These are phyloP conservation scores for Caloenas nicobarica DNA, from an alignment of 2,113 vertebrate species.

Conservation along the genomic window DNA sequence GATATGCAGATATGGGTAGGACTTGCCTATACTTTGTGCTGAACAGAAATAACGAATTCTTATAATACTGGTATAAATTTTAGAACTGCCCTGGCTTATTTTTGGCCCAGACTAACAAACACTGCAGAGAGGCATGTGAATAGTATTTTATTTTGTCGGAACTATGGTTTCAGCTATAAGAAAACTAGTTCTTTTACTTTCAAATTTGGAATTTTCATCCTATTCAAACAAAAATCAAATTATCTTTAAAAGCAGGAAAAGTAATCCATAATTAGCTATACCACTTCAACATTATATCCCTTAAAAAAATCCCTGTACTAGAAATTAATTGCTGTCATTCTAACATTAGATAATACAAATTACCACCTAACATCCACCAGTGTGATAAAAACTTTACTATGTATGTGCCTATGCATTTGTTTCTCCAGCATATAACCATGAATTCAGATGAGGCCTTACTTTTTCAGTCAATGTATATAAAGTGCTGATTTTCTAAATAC, in stretches of 20 bases:
- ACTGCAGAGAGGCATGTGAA: not conserved
- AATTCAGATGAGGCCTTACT: not conserved
- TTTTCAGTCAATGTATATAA: not conserved
- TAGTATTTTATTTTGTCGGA: not conserved
- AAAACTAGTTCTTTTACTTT: not conserved
- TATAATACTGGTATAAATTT: not conserved
- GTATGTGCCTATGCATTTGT: accelerated
- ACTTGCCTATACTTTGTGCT: not conserved
- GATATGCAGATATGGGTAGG: not conserved
- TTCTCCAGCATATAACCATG: not conserved
- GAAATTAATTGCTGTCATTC: not conserved
- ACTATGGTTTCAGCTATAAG: not conserved
- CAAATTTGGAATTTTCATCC: not conserved
- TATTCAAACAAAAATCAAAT: not conserved
- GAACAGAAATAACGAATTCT: not conserved
- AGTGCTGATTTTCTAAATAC: not conserved
- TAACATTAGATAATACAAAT: not conserved
- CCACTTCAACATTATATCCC: not conserved
- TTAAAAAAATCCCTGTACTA: not conserved
- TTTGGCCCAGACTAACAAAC: not conserved
- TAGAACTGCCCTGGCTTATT: not conserved
- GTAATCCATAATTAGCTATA: not conserved
- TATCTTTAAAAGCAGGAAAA: not conserved
- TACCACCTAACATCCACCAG: not conserved
- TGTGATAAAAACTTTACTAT: not conserved